Evolutionary conservation across 2,888 invertebrate species (phyloP).

Genomic region (Ptilodon capucinus): DNA sequence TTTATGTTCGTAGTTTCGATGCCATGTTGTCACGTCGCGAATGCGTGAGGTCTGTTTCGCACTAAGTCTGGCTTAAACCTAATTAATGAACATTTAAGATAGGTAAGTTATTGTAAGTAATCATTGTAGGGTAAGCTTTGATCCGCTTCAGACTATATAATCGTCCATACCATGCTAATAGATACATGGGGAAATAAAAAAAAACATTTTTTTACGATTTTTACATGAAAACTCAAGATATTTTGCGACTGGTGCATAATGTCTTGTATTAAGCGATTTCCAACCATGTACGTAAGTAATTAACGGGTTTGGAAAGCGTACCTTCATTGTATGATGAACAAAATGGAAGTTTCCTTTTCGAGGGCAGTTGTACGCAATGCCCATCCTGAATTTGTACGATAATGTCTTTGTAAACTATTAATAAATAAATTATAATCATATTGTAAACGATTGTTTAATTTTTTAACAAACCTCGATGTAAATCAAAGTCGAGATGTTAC

Average conservation of each 20-base stretch:
- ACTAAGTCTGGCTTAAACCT: slow-evolving; percentile 56
- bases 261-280: slow-evolving; percentile 59
- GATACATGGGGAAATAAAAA: slow-evolving; percentile 25
- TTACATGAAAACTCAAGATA: slow-evolving; percentile 28
- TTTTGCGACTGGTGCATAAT: slow-evolving; percentile 60
- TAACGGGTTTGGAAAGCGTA: slow-evolving; percentile 40
- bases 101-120: slow-evolving; percentile 70
- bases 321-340: slow-evolving; percentile 49
- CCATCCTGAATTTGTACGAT: slow-evolving; percentile 76
- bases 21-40: slow-evolving; percentile 7
- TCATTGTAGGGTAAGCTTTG: slow-evolving; percentile 51
- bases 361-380: slow-evolving; percentile 42
- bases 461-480: not conserved
- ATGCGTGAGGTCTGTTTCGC: slow-evolving; percentile 19
- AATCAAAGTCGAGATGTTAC: no score
- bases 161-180: slow-evolving; percentile 66
- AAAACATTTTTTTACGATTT: slow-evolving; percentile 31
- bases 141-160: slow-evolving; percentile 53
- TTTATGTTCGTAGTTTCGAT: not conserved
- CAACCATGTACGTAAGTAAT: slow-evolving; percentile 50
- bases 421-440: slow-evolving; percentile 82
- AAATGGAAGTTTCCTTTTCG: slow-evolving; percentile 30
- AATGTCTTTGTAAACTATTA: slow-evolving; percentile 82
- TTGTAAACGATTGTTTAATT: slow-evolving; percentile 68
- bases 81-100: slow-evolving; percentile 53